These are phyloP conservation scores for Diploptera punctata DNA, from an alignment of 2,888 invertebrate species.

Conservation along the genomic window DNA sequence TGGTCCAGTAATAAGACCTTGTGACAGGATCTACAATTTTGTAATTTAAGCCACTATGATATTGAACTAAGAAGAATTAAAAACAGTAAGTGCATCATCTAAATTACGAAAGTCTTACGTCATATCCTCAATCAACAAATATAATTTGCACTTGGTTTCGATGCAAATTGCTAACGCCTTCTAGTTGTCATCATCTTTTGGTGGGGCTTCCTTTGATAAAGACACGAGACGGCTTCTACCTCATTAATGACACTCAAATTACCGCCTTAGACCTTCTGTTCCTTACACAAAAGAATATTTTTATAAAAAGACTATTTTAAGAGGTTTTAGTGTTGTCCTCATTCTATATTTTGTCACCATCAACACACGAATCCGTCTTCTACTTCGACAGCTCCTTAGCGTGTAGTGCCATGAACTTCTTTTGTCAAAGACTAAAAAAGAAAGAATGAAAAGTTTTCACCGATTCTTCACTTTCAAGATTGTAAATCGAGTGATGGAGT, in stretches of 20 bases:
- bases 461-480: constrained; percentile 17
- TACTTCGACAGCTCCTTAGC: constrained; percentile 15
- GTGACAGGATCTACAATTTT: too few species aligned
- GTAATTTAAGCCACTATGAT: background rate
- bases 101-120: background rate
- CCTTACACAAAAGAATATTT: constrained; percentile 1
- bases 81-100: background rate
- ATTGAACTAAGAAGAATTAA: background rate
- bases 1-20: too few species aligned
- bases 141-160: background rate
- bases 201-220: constrained; percentile 12
- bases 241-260: constrained; percentile 15
- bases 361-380: constrained; percentile 22
- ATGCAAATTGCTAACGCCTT: background rate
- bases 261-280: background rate
- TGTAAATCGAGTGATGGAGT: constrained; percentile 11
- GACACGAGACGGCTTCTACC: background rate
- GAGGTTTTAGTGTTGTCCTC: constrained; percentile 1
- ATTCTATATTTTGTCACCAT: constrained; percentile 11
- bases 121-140: constrained; percentile 17
- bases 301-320: constrained; percentile 12
- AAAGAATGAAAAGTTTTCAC: background rate
- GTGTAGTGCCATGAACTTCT: background rate
- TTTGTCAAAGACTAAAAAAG: background rate
- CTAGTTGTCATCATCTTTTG: background rate